These are phyloP conservation scores for Polyploca ridens DNA, from an alignment of 2,888 invertebrate species.

Conservation along the genomic window DNA sequence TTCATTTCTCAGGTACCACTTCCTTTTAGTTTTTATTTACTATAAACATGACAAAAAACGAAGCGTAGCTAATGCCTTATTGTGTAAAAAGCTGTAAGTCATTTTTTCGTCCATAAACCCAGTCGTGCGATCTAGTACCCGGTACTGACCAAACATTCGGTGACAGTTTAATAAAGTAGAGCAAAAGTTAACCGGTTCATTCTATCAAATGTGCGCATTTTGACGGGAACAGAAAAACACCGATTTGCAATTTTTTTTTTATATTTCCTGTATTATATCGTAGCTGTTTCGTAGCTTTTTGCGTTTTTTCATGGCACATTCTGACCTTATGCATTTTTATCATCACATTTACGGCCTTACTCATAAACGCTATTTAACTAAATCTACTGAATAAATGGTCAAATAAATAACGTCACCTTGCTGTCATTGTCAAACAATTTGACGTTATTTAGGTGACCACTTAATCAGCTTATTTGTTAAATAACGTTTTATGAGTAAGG, in stretches of 20 bases:
- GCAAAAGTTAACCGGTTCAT: conserved; percentile 13
- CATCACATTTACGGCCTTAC: too few relatives aligned
- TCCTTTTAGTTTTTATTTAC: conserved; percentile 33
- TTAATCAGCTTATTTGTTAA: too few relatives aligned
- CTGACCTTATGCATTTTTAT: neutral
- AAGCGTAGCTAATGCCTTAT: conserved; percentile 26
- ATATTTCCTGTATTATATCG: conserved; percentile 12
- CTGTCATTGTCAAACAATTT: too few relatives aligned
- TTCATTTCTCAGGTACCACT: conserved; percentile 21
- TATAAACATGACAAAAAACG: conserved; percentile 25
- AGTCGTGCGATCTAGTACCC: conserved; percentile 30
- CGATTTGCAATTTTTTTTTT: conserved; percentile 18
- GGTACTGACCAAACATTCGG: conserved; percentile 21
- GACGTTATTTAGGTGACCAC: too few relatives aligned
- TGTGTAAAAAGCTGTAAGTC: conserved; percentile 26
- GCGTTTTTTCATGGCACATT: neutral
- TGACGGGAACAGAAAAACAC: conserved; percentile 8
- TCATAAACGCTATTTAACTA: too few relatives aligned
- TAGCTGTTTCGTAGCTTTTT: neutral
- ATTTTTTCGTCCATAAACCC: conserved; percentile 24
- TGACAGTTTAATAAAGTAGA: conserved; percentile 12
- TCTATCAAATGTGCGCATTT: conserved; percentile 8
- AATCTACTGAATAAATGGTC: too few relatives aligned
- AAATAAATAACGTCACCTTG: too few relatives aligned
- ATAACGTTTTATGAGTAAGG: too few relatives aligned